phyloP scores from a whole-genome alignment of 2,888 invertebrate species.

The Conistra vaccinii region DNA sequence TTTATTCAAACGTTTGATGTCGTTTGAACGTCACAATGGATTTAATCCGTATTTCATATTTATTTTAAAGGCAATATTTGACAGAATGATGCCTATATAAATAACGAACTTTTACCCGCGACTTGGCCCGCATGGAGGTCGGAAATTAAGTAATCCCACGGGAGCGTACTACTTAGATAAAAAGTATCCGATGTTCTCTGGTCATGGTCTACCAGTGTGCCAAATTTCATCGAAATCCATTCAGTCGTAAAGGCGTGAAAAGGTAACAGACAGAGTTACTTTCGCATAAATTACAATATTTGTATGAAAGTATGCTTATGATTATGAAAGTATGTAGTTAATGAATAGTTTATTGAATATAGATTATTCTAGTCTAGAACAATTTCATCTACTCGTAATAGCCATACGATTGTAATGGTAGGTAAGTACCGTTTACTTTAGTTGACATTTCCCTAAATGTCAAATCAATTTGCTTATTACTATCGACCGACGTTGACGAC shows the following conservation, averaged over 20 bases:
- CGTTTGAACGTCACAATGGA: too few relatives aligned
- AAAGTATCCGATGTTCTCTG: not conserved
- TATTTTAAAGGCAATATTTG: conserved; percentile 19
- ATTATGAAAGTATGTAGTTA: too few relatives aligned
- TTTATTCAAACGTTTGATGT: conserved; percentile 41
- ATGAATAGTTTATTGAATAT: not conserved
- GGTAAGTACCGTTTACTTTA: not conserved
- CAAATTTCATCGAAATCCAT: not conserved
- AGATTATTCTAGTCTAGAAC: not conserved
- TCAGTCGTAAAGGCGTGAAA: not conserved
- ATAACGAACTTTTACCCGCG: not conserved
- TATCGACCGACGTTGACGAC: not conserved
- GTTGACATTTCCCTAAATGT: conserved; percentile 16
- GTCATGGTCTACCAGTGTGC: not conserved
- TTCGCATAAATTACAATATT: too few relatives aligned
- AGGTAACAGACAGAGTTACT: not conserved
- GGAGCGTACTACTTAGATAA: not conserved
- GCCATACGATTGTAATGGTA: not conserved
- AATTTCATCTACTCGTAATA: not conserved
- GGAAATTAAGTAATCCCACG: too few relatives aligned
- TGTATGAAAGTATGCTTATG: not conserved
- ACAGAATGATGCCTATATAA: not conserved
- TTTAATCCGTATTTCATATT: conserved; percentile 27
- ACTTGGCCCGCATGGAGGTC: not conserved
- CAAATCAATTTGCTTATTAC: conserved; percentile 17